These are phyloP conservation scores for Aulostomus chinensis DNA, from an alignment of 2,797 vertebrate species.

Conservation along the genomic window DNA sequence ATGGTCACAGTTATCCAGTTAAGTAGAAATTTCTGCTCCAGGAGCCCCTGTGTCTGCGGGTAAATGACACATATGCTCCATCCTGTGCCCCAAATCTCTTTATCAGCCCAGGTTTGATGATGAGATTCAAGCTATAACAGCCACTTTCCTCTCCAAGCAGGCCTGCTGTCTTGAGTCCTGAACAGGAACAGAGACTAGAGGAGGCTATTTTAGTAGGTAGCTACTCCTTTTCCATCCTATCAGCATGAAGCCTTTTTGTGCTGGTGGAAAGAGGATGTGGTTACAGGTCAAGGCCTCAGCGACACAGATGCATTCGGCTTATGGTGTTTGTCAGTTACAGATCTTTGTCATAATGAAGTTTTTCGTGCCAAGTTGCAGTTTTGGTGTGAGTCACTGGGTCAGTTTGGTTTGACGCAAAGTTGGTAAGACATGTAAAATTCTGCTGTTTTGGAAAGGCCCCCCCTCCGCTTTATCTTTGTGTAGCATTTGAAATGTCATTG, in stretches of 20 bases:
- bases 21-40: no score
- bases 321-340: constrained; percentile 59
- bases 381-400: constrained; percentile 43
- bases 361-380: constrained; percentile 34
- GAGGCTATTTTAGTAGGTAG: constrained; percentile 71
- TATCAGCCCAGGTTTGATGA: constrained; percentile 19
- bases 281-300: constrained; percentile 64
- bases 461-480: no score
- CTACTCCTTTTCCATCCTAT: constrained; percentile 72
- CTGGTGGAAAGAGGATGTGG: constrained; percentile 78
- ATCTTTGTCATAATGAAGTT: constrained; percentile 61
- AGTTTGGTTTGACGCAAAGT: background rate
- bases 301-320: constrained; percentile 45
- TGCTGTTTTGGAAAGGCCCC: no score
- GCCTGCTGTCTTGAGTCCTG: constrained; percentile 41
- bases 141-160: constrained; percentile 3
- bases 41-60: background rate
- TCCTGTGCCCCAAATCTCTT: constrained; percentile 19
- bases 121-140: constrained; percentile 21
- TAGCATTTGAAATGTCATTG: no score
- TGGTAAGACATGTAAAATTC: background rate
- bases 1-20: background rate
- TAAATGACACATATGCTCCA: constrained; percentile 12
- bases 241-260: constrained; percentile 56
- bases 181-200: constrained; percentile 73